Evolutionary conservation across 2,888 invertebrate genomes (phyloP).

Genomic region (Patella pellucida): DNA sequence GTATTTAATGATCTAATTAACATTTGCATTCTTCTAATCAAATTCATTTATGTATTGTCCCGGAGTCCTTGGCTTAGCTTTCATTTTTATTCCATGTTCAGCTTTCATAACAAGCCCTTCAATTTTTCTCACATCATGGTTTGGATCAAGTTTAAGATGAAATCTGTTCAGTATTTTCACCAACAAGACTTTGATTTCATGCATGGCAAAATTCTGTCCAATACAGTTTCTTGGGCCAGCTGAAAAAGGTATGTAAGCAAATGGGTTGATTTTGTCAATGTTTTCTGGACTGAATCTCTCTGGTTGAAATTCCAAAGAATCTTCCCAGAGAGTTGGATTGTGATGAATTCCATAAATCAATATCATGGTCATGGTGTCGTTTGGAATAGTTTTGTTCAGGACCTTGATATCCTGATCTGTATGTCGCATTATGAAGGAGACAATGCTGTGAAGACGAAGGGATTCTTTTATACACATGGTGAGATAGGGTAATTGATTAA

Average conservation of each 20-base stretch:
- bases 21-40: too few relatives aligned
- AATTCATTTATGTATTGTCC: neutral
- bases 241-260: conserved; percentile 57
- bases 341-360: conserved; percentile 57
- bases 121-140: conserved; percentile 46
- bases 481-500: conserved; percentile 52
- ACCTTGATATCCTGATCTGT: conserved; percentile 48
- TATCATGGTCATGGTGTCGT: conserved; percentile 45
- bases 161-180: conserved; percentile 49
- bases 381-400: conserved; percentile 50
- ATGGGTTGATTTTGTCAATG: conserved; percentile 50
- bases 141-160: conserved; percentile 45
- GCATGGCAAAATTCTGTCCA: conserved; percentile 65
- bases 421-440: conserved; percentile 56
- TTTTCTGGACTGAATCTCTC: conserved; percentile 56
- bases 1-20: too few relatives aligned
- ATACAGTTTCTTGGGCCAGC: conserved; percentile 66
- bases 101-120: conserved; percentile 54
- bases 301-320: conserved; percentile 50
- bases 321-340: conserved; percentile 56
- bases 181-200: conserved; percentile 59
- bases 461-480: conserved; percentile 64
- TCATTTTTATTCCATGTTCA: conserved; percentile 50
- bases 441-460: conserved; percentile 55
- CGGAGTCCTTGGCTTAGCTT: conserved; percentile 34